A percentile compares a stretch with the other conserved stretches of the same genome.
These are phyloP conservation scores for Eilema sororculum DNA, from an alignment of 2,888 invertebrate genomes.

Conservation along the genomic window DNA sequence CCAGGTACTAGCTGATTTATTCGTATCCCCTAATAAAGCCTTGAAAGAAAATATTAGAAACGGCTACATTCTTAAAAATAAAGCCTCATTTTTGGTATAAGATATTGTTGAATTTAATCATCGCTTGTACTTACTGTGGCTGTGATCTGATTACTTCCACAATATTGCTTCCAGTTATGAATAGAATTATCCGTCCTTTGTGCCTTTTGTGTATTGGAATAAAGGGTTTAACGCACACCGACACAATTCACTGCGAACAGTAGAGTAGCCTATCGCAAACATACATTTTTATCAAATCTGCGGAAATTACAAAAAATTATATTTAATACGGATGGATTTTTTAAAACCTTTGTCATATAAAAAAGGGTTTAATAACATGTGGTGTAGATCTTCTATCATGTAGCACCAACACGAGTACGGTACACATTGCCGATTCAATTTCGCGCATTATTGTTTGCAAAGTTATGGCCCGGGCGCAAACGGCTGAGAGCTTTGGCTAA, in stretches of 20 bases:
- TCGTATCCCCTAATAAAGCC: too few species aligned
- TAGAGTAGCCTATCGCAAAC: background rate
- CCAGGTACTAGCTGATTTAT: too few species aligned
- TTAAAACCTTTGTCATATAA: too few species aligned
- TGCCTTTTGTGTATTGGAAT: constrained; percentile 6
- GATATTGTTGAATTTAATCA: constrained; percentile 3
- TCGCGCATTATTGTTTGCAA: too few species aligned
- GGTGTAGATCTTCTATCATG: too few species aligned
- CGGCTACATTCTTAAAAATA: background rate
- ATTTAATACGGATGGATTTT: too few species aligned
- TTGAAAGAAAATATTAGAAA: background rate
- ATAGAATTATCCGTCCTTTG: constrained; percentile 5
- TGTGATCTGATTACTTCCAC: constrained; percentile 6
- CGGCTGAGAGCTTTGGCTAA: too few species aligned
- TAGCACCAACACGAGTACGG: too few species aligned
- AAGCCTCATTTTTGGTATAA: background rate
- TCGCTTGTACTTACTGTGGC: background rate
- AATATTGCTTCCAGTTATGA: background rate
- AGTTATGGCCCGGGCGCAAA: too few species aligned
- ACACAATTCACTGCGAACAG: background rate
- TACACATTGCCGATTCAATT: too few species aligned
- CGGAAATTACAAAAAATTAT: background rate
- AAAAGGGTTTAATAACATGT: too few species aligned
- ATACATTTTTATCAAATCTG: background rate
- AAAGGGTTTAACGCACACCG: background rate